Conservation (phyloP, 2,888 invertebrate genomes). For the Eristalinus sepulchralis region DNA sequence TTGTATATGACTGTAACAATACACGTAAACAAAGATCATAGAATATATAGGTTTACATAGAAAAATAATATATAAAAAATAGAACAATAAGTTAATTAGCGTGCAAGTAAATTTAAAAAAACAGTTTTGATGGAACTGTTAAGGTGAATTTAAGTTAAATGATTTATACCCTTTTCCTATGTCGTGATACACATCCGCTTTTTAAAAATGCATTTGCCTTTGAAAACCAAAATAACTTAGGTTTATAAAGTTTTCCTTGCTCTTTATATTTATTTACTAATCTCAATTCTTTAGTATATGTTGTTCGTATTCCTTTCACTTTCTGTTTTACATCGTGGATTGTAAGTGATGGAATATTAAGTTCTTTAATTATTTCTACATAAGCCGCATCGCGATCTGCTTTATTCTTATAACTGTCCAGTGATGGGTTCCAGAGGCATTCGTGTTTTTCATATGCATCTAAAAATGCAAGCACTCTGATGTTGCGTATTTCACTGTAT, state of each 20-base stretch:
- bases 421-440: constrained; percentile 76
- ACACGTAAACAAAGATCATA: background rate
- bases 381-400: constrained; percentile 76
- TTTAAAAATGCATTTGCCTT: constrained; percentile 76
- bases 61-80: background rate
- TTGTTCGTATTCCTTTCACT: constrained; percentile 80
- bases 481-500: constrained; percentile 75
- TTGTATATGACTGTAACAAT: constrained; percentile 27
- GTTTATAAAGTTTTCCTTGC: constrained; percentile 74
- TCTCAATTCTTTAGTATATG: constrained; percentile 78
- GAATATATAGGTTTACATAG: background rate
- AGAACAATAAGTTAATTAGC: background rate
- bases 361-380: constrained; percentile 75
- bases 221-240: constrained; percentile 77
- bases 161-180: constrained; percentile 27
- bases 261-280: constrained; percentile 75
- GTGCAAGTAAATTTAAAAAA: background rate
- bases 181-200: constrained; percentile 74
- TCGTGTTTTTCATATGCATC: constrained; percentile 77
- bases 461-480: constrained; percentile 76
- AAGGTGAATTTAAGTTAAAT: background rate
- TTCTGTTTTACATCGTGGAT: constrained; percentile 78
- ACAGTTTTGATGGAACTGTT: too few species aligned
- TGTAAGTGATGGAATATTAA: constrained; percentile 76
- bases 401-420: constrained; percentile 77